Base-by-base conservation (phyloP, 2,888 invertebrate genomes). In the Ennomos erosarius region DNA sequence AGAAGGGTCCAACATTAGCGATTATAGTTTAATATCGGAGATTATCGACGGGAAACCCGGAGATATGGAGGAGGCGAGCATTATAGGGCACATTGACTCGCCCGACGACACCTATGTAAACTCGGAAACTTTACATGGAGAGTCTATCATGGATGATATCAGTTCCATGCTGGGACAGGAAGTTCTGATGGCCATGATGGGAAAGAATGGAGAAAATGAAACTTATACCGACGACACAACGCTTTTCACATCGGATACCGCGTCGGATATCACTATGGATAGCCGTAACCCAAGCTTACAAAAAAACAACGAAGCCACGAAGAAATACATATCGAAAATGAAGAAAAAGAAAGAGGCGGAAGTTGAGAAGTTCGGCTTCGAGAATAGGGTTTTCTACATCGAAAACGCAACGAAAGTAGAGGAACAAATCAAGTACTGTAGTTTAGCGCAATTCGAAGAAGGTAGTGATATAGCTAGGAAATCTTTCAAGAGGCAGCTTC, bases 391-490 rank as follows among this genome's bases (percentile, higher is more conserved):
- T 37, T 96, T 96, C 70, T 94, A 94, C 84, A 90, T 94, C 64
- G 92, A 91, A 81, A 90, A 92, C 54, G 79, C 85, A 68, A 74
- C 85, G 46, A 90, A 88, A 73, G 79, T 85, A 48, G 94, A 94
- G 59, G 94, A 94, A 70, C 94, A 95, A 54, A 93, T 94, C 45
- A 95, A 95, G 67, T 96, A 95, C 76, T 96, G 96, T 81, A 96
- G 96, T 75, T 87, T 97, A 73, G 97, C 97, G 0, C 95, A 96
- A 69, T 97, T 97, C 75, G 96, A 96, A 60, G 97, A 97, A 85
- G 97, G 96, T 13, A 97, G 94, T 81, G 97, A 97, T 79, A 97
- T 97, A 62, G 96, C 96, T 0, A 93, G 96, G 46, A 94, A 95
- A 78, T 97, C 97, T 2, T 96, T 97, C 78, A 96, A 95, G 73